Percentiles rank a stretch among this genome's conserved stretches.
phyloP scores from a whole-genome alignment of 2,888 invertebrate genomes.

The Cryptops parisi region DNA sequence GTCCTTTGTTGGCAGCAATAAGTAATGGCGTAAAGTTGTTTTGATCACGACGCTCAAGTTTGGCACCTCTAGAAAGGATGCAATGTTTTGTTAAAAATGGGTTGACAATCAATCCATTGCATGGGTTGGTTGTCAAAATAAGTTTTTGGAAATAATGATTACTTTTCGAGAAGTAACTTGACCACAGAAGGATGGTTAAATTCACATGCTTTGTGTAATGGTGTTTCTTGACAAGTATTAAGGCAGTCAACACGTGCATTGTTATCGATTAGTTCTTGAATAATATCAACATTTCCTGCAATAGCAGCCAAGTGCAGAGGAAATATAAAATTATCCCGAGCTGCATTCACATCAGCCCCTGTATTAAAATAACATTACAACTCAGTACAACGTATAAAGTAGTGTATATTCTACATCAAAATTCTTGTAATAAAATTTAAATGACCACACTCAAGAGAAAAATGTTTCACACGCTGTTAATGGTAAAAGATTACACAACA shows the following conservation, averaged over 20 bases:
- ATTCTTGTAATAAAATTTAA: too few relatives aligned
- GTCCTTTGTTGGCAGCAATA: slow-evolving; percentile 32
- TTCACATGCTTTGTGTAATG: slow-evolving; percentile 33
- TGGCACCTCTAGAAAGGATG: slow-evolving; percentile 28
- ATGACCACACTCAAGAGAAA: too few relatives aligned
- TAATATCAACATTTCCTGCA: slow-evolving; percentile 24
- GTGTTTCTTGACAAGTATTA: slow-evolving; percentile 33
- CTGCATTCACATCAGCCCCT: slow-evolving; percentile 20
- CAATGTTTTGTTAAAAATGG: too few relatives aligned
- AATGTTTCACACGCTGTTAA: too few relatives aligned
- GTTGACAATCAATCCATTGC: too few relatives aligned
- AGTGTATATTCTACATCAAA: too few relatives aligned
- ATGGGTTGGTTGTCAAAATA: too few relatives aligned
- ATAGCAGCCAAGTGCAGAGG: slow-evolving; percentile 32
- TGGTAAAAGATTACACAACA: too few relatives aligned
- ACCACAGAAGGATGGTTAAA: slow-evolving; percentile 31
- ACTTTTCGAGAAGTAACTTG: slow-evolving; percentile 29
- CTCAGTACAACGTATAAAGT: too few relatives aligned
- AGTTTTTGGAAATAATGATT: too few relatives aligned
- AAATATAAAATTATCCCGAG: slow-evolving; percentile 16
- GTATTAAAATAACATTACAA: slow-evolving; percentile 4
- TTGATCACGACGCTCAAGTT: slow-evolving; percentile 30
- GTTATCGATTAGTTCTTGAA: slow-evolving; percentile 23
- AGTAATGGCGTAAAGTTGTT: slow-evolving; percentile 34
- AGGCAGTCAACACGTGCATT: slow-evolving; percentile 32